phyloP scores from a whole-genome alignment of 1,140 invertebrate genomes.

The Nasonia giraulti region DNA sequence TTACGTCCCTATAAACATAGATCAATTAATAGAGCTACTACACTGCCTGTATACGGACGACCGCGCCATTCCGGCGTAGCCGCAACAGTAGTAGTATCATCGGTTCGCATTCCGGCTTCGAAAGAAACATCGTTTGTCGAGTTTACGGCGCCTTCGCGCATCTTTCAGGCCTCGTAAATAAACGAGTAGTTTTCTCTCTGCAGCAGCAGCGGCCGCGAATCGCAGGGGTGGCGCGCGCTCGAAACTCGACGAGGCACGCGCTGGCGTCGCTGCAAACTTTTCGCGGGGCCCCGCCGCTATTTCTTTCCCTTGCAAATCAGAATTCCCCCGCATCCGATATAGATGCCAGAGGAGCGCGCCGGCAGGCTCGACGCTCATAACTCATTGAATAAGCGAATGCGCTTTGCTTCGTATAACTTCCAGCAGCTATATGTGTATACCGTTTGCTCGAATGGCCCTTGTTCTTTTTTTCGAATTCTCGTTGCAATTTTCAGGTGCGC shows the following conservation, averaged over 20 bases:
- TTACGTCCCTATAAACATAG: too few species aligned
- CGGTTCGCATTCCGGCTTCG: slow-evolving; percentile 2
- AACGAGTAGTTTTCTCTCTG: slow-evolving; percentile 16
- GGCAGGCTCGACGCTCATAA: neutral
- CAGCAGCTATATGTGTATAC: too few species aligned
- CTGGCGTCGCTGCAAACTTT: neutral
- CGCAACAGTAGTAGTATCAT: neutral
- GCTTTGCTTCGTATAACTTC: neutral
- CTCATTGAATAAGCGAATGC: neutral
- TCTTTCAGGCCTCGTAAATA: slow-evolving; percentile 10
- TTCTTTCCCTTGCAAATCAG: slow-evolving; percentile 7
- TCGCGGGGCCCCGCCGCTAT: neutral
- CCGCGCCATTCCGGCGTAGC: neutral
- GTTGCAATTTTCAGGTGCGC: too few species aligned
- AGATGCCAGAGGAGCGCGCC: neutral
- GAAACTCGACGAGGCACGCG: neutral
- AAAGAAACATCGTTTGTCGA: neutral
- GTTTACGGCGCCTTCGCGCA: slow-evolving; percentile 9
- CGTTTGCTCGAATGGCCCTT: too few species aligned
- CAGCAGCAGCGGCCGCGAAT: neutral
- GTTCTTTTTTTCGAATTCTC: too few species aligned
- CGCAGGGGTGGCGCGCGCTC: neutral
- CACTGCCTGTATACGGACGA: neutral
- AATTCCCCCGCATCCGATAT: neutral
- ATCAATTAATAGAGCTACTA: too few species aligned